These are phyloP conservation scores for Sporophila hypoxantha DNA, from an alignment of 2,113 vertebrate species.

Conservation along the genomic window DNA sequence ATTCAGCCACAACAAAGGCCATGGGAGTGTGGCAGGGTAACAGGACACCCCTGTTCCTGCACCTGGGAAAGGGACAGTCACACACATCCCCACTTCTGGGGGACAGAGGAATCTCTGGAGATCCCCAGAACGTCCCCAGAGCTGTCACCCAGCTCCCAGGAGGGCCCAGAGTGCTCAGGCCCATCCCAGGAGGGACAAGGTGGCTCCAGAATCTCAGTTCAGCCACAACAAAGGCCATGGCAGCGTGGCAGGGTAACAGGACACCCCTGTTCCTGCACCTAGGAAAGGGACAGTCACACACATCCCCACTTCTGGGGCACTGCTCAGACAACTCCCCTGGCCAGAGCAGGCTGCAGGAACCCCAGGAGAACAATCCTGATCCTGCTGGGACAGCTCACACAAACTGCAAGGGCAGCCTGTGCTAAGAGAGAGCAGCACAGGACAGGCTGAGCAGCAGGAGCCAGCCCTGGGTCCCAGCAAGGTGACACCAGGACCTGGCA, in stretches of 20 bases:
- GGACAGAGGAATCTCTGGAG: no score
- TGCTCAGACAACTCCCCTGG: neutral
- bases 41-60: fast-evolving
- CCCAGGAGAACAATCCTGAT: neutral
- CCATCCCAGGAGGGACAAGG: neutral
- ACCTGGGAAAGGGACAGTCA: fast-evolving
- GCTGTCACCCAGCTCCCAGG: neutral
- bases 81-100: fast-evolving
- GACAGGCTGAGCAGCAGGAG: neutral
- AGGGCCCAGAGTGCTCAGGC: neutral
- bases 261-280: fast-evolving
- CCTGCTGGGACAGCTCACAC: neutral
- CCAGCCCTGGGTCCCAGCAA: neutral
- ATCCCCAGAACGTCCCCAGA: neutral
- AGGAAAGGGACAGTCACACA: fast-evolving
- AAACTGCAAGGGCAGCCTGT: no score
- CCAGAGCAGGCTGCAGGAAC: neutral
- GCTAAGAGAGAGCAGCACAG: neutral
- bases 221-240: fast-evolving
- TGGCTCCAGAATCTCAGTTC: fast-evolving
- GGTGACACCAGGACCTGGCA: neutral
- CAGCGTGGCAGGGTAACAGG: fast-evolving
- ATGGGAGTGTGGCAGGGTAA: fast-evolving
- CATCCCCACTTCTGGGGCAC: fast-evolving
- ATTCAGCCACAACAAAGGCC: fast-evolving